Evolutionary conservation across 2,113 vertebrate species (phyloP).

Genomic region (Marmota flaviventris): DNA sequence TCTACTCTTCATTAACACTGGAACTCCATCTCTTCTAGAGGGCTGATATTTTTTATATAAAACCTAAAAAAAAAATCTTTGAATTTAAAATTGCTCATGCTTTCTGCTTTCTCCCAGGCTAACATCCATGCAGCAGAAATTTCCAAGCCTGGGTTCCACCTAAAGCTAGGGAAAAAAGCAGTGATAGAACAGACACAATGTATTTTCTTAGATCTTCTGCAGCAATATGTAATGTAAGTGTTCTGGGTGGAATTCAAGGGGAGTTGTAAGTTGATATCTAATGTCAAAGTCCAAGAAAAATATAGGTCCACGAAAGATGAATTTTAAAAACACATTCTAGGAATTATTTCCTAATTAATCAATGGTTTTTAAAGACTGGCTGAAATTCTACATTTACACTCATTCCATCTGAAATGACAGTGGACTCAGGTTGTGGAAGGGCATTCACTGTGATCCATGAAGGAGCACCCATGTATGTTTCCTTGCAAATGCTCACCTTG

Average conservation of each 20-base stretch:
- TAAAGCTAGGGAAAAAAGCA: constrained; percentile 28
- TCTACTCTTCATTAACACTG: not conserved
- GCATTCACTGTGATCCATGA: not conserved
- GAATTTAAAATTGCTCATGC: constrained; percentile 36
- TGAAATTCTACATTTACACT: constrained; percentile 18
- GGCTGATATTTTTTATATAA: not conserved
- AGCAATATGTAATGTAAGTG: constrained; percentile 7
- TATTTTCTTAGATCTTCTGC: not conserved
- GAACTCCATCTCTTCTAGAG: not conserved
- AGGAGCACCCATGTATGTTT: not conserved
- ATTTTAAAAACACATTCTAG: not conserved
- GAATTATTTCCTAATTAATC: not conserved
- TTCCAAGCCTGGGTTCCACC: constrained; percentile 28
- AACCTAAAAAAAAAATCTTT: not conserved
- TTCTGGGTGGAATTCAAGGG: not conserved
- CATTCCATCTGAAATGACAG: not conserved
- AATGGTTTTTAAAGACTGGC: not conserved
- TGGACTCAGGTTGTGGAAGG: not conserved
- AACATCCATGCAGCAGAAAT: constrained; percentile 8
- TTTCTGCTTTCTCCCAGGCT: constrained; percentile 51
- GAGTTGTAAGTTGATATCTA: not conserved
- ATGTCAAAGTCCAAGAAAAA: not conserved
- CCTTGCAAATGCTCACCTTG: not conserved
- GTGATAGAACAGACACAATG: not conserved
- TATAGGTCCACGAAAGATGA: not conserved